Base-by-base conservation (phyloP, 1,140 invertebrate genomes). In the Glossosoma conforme region DNA sequence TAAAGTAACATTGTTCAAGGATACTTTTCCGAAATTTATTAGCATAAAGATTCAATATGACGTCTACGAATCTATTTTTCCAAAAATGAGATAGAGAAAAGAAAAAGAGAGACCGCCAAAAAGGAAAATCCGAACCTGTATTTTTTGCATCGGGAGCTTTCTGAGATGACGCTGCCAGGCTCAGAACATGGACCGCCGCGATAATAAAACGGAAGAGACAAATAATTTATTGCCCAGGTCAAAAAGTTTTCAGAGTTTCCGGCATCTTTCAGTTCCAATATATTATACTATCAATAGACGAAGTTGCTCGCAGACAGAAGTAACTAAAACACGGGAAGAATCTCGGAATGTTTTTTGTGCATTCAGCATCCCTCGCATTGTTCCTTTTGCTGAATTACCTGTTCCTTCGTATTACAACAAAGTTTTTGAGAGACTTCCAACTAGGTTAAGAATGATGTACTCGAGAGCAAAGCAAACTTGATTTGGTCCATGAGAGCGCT, bases 221-320 rank as follows among this genome's bases (percentile, higher is more conserved):
- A 40, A 56, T 56, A 56, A 56, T 56, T 52, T 47, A 56, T 56
- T 43, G 54, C 43, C 25, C 54, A 46, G 54, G 54, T 52, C 54
- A 56, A 49, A 51, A 49, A 56, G 48, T 56, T 56, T 42, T 25
- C 43, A 17, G 48, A 51, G 35, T 56, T 56, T 22, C 43, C 41
- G 21, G 22, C 30, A 56, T 56, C 54, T 47, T 51, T 56, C 48
- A 52, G 28, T 42, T 47, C 48, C 48, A 51, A 51, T 56, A 51
- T 51, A 51, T 51, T 43, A 51, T 56, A 51, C 43, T 52, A 51
- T 50, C 53, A 44, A 50, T 50, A 44, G 46, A 24, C 14, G 32
- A 2, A 14, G 32, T 3, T 11, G 20, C 20, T 18, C 9, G 32
- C 13, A 33, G 25, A 3, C 3, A 24, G 35, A 35, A 36, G 30